These are phyloP conservation scores for Takifugu rubripes DNA, from an alignment of 2,797 vertebrate species.

Conservation along the genomic window DNA sequence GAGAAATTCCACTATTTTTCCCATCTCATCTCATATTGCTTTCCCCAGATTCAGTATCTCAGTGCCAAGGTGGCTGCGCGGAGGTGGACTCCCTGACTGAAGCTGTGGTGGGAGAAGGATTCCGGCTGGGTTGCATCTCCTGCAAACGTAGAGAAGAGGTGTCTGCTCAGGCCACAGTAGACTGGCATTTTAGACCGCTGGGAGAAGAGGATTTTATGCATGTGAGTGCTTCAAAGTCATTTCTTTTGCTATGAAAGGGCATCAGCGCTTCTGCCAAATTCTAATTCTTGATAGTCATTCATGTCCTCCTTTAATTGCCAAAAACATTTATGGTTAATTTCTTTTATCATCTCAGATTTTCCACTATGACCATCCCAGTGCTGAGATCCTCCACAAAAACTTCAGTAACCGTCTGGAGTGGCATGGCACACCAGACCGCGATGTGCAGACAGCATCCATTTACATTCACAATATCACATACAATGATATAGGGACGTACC, in stretches of 20 bases:
- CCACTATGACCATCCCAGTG: slow-evolving; percentile 65
- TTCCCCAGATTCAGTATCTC: slow-evolving; percentile 54
- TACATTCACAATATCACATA: slow-evolving; percentile 79
- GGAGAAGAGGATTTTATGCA: slow-evolving; percentile 70
- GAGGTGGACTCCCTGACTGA: slow-evolving; percentile 89
- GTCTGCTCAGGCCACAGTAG: slow-evolving; percentile 64
- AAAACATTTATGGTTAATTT: no score
- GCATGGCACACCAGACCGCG: slow-evolving; percentile 74
- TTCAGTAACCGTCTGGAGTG: slow-evolving; percentile 79
- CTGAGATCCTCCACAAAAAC: slow-evolving; percentile 60
- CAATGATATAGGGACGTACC: slow-evolving; percentile 82
- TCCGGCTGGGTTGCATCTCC: slow-evolving; percentile 87
- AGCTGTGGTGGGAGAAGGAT: slow-evolving; percentile 76
- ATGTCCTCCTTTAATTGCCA: no score
- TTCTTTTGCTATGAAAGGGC: neutral
- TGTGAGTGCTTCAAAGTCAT: slow-evolving; percentile 51
- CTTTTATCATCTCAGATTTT: slow-evolving; percentile 73
- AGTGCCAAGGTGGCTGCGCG: slow-evolving; percentile 77
- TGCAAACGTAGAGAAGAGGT: slow-evolving; percentile 87
- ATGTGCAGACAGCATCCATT: slow-evolving; percentile 83
- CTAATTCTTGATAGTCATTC: no score
- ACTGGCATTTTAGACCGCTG: slow-evolving; percentile 82
- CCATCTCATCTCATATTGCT: neutral
- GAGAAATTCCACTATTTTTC: no score
- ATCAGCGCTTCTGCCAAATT: neutral